A percentile compares a stretch with the other conserved stretches of the same genome.
These are phyloP conservation scores for Allacma fusca DNA, from an alignment of 2,888 invertebrate genomes.

Conservation along the genomic window DNA sequence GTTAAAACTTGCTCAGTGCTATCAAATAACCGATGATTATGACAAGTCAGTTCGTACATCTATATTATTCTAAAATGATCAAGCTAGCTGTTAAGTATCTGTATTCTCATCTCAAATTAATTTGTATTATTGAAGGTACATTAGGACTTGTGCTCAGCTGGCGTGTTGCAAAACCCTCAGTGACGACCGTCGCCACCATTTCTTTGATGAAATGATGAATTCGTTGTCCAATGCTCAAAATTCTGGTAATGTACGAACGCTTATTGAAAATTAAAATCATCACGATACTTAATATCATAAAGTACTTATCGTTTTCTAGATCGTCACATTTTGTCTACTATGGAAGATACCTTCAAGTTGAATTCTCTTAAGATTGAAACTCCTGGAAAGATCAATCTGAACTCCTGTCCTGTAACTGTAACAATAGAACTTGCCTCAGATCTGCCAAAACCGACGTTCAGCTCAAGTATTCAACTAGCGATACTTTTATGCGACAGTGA, in stretches of 20 bases:
- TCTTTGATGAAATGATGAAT: constrained; percentile 84
- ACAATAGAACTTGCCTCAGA: constrained; percentile 51
- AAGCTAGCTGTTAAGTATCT: too few relatives aligned
- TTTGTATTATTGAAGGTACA: constrained; percentile 71
- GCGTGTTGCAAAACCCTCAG: constrained; percentile 73
- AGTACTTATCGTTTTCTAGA: too few relatives aligned
- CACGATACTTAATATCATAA: too few relatives aligned
- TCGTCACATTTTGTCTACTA: constrained; percentile 51
- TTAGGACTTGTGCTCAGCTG: constrained; percentile 80
- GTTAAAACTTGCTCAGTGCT: constrained; percentile 83
- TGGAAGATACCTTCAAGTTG: constrained; percentile 55
- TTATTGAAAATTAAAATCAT: too few relatives aligned
- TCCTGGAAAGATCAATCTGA: constrained; percentile 55
- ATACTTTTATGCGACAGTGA: constrained; percentile 56
- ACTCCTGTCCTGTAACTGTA: constrained; percentile 56
- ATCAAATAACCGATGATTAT: constrained; percentile 81
- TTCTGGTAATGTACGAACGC: constrained; percentile 37
- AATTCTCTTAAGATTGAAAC: constrained; percentile 56
- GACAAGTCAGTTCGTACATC: constrained; percentile 69
- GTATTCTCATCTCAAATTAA: too few relatives aligned
- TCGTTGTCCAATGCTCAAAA: constrained; percentile 66
- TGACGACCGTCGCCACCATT: constrained; percentile 76
- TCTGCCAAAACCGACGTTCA: constrained; percentile 55
- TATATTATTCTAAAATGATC: too few relatives aligned
- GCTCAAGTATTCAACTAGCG: constrained; percentile 56